Evolutionary conservation across 2,113 vertebrate genomes (phyloP).

Genomic region (Hepsetus odoe): DNA sequence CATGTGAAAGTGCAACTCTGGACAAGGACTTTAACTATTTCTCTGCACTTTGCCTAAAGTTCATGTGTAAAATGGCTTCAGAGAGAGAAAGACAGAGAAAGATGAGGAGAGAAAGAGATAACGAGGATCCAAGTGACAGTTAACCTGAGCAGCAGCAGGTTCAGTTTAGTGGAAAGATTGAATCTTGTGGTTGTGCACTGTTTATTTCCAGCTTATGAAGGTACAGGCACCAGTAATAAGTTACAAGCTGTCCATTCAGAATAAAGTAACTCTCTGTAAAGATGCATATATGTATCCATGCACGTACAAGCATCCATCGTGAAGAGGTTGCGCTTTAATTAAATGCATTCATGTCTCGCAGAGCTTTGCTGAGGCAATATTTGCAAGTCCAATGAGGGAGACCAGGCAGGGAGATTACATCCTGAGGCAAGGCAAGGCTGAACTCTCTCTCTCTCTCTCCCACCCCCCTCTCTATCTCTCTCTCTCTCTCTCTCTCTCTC

Average conservation of each 20-base stretch:
- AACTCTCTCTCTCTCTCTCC: constrained; percentile 20
- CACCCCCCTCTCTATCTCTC: no score
- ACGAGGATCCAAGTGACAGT: not conserved
- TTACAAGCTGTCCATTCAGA: not conserved
- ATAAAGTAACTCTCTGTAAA: not conserved
- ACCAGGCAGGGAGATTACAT: constrained; percentile 36
- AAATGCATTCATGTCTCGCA: constrained; percentile 51
- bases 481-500: constrained; percentile 8
- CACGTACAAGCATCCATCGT: not conserved
- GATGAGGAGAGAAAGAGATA: no score
- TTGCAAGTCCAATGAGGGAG: constrained; percentile 44
- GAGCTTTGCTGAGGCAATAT: constrained; percentile 37
- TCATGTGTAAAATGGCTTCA: no score
- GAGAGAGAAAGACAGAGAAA: constrained; percentile 1
- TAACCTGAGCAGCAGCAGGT: no score
- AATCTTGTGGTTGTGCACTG: not conserved
- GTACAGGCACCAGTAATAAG: not conserved
- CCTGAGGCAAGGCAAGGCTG: constrained; percentile 35
- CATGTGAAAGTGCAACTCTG: no score
- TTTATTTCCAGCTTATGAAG: not conserved
- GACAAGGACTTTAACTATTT: no score
- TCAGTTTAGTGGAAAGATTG: not conserved
- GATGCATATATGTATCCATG: not conserved
- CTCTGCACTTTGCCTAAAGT: no score
- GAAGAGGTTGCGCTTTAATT: constrained; percentile 41